These are phyloP conservation scores for Sinonovacula constricta DNA, from an alignment of 1,140 invertebrate species.

Conservation along the genomic window DNA sequence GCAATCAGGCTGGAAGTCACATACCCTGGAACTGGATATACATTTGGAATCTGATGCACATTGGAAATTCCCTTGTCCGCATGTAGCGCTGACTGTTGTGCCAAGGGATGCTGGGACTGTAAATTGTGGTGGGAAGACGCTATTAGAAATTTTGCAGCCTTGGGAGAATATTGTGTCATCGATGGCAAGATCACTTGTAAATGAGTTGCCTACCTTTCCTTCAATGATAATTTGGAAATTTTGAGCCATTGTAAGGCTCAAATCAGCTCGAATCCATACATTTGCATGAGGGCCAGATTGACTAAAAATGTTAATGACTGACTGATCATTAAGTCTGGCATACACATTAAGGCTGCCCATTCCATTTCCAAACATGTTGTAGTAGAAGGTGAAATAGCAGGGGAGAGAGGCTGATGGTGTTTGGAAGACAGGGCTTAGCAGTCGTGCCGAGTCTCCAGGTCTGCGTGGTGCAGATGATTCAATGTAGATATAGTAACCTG, in stretches of 20 bases:
- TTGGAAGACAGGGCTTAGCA: constrained; percentile 68
- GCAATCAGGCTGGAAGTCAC: constrained; percentile 71
- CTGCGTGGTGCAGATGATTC: constrained; percentile 81
- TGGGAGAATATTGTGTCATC: constrained; percentile 69
- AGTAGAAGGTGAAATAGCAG: constrained; percentile 73
- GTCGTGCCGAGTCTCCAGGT: constrained; percentile 67
- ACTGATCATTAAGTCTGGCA: constrained; percentile 52
- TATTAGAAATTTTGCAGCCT: constrained; percentile 60
- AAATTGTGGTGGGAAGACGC: constrained; percentile 58
- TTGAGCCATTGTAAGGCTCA: constrained; percentile 49
- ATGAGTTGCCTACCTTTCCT: constrained; percentile 57
- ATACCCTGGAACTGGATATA: constrained; percentile 59
- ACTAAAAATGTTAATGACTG: constrained; percentile 55
- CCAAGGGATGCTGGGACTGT: constrained; percentile 58
- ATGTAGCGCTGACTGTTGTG: constrained; percentile 60
- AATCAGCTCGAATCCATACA: constrained; percentile 63
- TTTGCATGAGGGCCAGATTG: constrained; percentile 59
- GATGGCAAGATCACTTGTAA: constrained; percentile 70
- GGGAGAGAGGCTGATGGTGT: constrained; percentile 49
- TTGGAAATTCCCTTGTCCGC: constrained; percentile 58
- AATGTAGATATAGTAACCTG: constrained; percentile 83
- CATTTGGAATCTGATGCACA: constrained; percentile 63
- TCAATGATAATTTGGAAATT: constrained; percentile 69
- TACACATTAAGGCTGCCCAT: constrained; percentile 74
- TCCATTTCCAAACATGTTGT: constrained; percentile 76